Percentiles rank a stretch among this genome's conserved stretches.
Evolutionary conservation across 2,113 vertebrate species (phyloP).

Genomic region (Erinaceus europaeus): DNA sequence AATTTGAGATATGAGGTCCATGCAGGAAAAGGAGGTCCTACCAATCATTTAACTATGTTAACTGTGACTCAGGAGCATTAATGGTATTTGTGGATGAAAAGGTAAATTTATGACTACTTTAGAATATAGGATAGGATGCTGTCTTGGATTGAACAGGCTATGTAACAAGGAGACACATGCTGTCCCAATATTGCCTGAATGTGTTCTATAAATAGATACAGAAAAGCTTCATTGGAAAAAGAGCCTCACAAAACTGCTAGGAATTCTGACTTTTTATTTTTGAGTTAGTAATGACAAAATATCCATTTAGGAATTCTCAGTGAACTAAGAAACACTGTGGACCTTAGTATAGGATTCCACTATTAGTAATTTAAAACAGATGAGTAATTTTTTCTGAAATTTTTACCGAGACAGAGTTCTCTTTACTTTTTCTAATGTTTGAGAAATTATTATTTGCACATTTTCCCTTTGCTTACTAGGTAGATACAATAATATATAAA

Average conservation of each 20-base stretch:
- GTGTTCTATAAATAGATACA: neutral
- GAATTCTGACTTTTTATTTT: slow-evolving; percentile 24
- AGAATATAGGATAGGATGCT: neutral
- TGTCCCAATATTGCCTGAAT: neutral
- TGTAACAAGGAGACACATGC: neutral
- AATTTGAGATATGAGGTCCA: neutral
- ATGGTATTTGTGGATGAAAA: neutral
- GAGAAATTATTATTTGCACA: neutral
- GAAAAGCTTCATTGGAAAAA: neutral
- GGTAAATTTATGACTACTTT: neutral
- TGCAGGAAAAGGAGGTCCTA: neutral
- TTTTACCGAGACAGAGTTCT: slow-evolving; percentile 34
- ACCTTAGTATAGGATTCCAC: slow-evolving; percentile 47
- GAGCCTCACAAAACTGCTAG: neutral
- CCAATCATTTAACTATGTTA: neutral
- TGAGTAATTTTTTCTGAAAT: slow-evolving; percentile 40
- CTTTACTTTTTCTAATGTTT: slow-evolving; percentile 30
- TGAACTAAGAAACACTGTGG: slow-evolving; percentile 42
- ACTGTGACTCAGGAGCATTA: neutral
- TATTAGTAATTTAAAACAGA: slow-evolving; percentile 60
- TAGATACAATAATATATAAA: neutral
- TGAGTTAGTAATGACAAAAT: slow-evolving; percentile 31
- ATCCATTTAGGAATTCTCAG: slow-evolving; percentile 57
- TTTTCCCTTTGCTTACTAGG: neutral
- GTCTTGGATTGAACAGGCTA: neutral